phyloP scores from a whole-genome alignment of 2,113 vertebrate genomes.

The Leptosomus discolor region DNA sequence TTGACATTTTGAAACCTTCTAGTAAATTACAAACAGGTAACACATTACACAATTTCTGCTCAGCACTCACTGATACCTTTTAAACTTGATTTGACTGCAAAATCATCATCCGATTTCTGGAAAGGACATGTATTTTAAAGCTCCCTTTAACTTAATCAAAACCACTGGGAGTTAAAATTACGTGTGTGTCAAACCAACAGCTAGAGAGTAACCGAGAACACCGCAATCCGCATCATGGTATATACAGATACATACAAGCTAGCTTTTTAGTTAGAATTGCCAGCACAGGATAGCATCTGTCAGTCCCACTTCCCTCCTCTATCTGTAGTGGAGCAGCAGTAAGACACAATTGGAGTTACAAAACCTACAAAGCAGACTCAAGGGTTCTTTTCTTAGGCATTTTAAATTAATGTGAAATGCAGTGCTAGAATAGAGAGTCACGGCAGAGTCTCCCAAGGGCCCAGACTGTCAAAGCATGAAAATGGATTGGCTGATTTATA shows the following conservation, averaged over 20 bases:
- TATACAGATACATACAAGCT: no score
- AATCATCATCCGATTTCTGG: neutral
- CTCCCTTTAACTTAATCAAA: neutral
- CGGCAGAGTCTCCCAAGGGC: neutral
- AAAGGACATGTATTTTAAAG: neutral
- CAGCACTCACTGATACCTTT: neutral
- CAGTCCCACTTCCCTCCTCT: neutral
- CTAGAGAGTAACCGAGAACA: neutral
- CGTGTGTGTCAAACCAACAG: neutral
- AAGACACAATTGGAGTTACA: neutral
- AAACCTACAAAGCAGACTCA: neutral
- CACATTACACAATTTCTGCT: neutral
- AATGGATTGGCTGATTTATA: constrained; percentile 29
- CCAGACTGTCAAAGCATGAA: neutral
- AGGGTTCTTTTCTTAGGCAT: neutral
- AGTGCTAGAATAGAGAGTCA: neutral
- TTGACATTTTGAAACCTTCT: neutral
- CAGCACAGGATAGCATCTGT: neutral
- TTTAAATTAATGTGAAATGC: constrained; percentile 16
- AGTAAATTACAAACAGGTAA: neutral
- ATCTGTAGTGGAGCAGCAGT: neutral
- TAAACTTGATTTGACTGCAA: neutral
- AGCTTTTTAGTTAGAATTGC: neutral
- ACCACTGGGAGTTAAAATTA: neutral
- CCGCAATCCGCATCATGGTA: fast-evolving